A percentile compares a stretch with the other conserved stretches of the same genome.
These are phyloP conservation scores for Sitta carolinensis DNA, from an alignment of 2,797 vertebrate species.

Conservation along the genomic window DNA sequence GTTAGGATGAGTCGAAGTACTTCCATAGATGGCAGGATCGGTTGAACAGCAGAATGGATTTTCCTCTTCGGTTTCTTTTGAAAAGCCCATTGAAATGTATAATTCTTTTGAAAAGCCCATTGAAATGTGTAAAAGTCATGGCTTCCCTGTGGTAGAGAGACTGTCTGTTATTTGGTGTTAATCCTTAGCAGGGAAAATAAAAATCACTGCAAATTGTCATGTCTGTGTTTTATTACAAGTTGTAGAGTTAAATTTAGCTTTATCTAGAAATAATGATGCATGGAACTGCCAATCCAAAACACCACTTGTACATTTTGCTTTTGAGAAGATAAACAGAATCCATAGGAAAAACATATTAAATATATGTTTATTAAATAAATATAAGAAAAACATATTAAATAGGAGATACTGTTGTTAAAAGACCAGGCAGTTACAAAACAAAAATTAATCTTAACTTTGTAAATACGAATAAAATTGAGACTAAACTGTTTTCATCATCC, in stretches of 20 bases:
- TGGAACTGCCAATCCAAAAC: background rate
- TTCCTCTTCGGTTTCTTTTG: background rate
- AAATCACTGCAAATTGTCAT: background rate
- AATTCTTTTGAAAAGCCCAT: background rate
- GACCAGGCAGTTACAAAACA: background rate
- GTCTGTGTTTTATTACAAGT: background rate
- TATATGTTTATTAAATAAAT: no score
- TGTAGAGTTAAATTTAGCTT: background rate
- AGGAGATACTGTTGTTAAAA: background rate
- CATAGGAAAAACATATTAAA: background rate
- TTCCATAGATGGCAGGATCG: background rate
- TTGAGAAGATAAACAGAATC: constrained; percentile 14
- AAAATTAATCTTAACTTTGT: background rate
- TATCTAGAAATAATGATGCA: background rate
- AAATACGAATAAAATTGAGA: background rate
- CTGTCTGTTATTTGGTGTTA: background rate
- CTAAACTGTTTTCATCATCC: background rate
- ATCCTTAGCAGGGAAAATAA: background rate
- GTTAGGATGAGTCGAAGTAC: background rate
- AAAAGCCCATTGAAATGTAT: background rate
- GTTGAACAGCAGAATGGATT: background rate
- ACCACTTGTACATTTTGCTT: background rate
- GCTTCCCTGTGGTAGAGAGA: background rate
- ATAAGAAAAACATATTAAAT: background rate
- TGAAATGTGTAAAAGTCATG: background rate